Percentiles rank a stretch among this genome's conserved stretches.
Evolutionary conservation across 1,140 invertebrate species (phyloP).

Genomic region (Lepidurus arcticus): DNA sequence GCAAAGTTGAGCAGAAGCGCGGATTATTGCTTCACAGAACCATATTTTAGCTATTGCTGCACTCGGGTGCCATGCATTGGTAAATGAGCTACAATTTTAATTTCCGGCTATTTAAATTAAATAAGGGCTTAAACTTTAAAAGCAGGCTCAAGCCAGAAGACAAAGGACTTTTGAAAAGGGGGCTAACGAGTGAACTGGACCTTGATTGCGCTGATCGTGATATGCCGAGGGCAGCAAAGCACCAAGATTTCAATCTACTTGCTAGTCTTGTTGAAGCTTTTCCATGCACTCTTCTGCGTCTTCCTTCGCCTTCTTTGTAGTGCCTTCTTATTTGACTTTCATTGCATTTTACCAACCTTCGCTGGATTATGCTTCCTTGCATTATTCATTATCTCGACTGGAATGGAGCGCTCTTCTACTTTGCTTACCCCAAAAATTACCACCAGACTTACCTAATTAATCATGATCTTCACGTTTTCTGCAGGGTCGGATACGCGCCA

Average conservation of each 20-base stretch:
- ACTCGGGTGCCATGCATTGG: no score
- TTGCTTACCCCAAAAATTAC: not conserved
- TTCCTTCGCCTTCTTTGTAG: not conserved
- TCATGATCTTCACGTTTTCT: constrained; percentile 10
- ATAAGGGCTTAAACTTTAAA: not conserved
- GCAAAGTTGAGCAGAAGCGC: not conserved
- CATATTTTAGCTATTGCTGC: no score
- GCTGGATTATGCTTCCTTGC: not conserved
- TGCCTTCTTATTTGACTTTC: not conserved
- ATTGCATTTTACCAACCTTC: not conserved
- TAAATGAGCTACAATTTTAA: not conserved
- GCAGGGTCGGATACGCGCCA: not conserved
- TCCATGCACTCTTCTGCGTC: not conserved
- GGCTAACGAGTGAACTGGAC: constrained; percentile 10
- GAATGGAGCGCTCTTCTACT: not conserved
- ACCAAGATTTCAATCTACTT: constrained; percentile 22
- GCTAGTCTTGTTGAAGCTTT: not conserved
- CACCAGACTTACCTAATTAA: not conserved
- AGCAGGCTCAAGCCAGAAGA: not conserved
- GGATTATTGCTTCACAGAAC: not conserved
- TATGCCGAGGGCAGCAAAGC: not conserved
- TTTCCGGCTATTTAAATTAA: not conserved
- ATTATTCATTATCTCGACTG: constrained; percentile 1
- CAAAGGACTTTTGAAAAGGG: not conserved
- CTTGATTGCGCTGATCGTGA: constrained; percentile 14